Percentiles rank a stretch among this genome's conserved stretches.
Evolutionary conservation across 2,888 invertebrate genomes (phyloP).

Genomic region (Diarsia dahlii): DNA sequence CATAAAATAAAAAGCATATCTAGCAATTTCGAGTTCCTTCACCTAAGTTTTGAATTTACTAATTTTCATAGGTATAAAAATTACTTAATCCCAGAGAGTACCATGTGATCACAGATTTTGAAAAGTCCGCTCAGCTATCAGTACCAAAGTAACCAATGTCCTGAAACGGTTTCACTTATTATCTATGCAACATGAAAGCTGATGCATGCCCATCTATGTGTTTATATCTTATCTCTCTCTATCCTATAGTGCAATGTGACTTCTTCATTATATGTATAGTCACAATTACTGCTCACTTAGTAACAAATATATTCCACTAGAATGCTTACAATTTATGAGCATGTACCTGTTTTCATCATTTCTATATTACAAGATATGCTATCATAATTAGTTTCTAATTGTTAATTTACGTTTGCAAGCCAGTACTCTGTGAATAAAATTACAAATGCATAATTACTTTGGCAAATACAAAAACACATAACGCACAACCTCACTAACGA

Average conservation of each 20-base stretch:
- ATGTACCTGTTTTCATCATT: slow-evolving; percentile 82
- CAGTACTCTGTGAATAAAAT: slow-evolving; percentile 82
- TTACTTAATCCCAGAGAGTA: slow-evolving; percentile 90
- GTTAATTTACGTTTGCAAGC: slow-evolving; percentile 76
- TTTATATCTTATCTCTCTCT: slow-evolving; percentile 27
- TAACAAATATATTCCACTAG: slow-evolving; percentile 36
- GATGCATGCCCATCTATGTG: slow-evolving; percentile 81
- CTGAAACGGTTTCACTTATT: slow-evolving; percentile 85
- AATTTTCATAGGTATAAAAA: slow-evolving; percentile 84
- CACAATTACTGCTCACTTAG: slow-evolving; percentile 34
- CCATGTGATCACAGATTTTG: slow-evolving; percentile 90
- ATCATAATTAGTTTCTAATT: slow-evolving; percentile 74
- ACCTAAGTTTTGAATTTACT: slow-evolving; percentile 73
- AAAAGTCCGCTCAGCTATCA: slow-evolving; percentile 85
- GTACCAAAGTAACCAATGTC: slow-evolving; percentile 85
- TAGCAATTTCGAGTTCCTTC: slow-evolving; percentile 78
- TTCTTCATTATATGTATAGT: slow-evolving; percentile 59
- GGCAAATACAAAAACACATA: slow-evolving; percentile 80
- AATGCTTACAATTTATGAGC: slow-evolving; percentile 74
- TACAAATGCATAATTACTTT: slow-evolving; percentile 87
- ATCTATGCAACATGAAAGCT: slow-evolving; percentile 80
- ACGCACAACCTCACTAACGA: slow-evolving; percentile 76
- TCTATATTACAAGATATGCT: slow-evolving; percentile 83
- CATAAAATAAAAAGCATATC: slow-evolving; percentile 75
- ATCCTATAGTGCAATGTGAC: slow-evolving; percentile 53